These are phyloP conservation scores for Oreohelix idahoensis DNA, from an alignment of 1,140 invertebrate species.

Conservation along the genomic window DNA sequence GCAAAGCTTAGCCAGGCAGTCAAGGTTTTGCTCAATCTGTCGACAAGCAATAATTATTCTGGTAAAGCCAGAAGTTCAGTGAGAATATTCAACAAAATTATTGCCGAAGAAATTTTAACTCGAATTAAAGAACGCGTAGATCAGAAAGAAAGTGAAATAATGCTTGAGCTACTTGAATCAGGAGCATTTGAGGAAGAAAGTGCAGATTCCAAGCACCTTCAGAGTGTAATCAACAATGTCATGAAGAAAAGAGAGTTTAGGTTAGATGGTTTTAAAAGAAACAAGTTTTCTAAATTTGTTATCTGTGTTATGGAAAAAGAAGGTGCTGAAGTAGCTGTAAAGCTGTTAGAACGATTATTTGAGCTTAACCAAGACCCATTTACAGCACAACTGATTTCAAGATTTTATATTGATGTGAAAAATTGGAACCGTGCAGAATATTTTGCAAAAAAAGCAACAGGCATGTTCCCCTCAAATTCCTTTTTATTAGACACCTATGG, in stretches of 20 bases:
- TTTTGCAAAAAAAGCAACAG: slow-evolving; percentile 45
- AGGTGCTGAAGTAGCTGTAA: slow-evolving; percentile 45
- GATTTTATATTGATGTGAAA: slow-evolving; percentile 50
- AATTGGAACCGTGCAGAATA: slow-evolving; percentile 48
- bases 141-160: slow-evolving; percentile 40
- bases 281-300: slow-evolving; percentile 51
- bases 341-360: slow-evolving; percentile 43
- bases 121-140: slow-evolving; percentile 19
- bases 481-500: slow-evolving; percentile 55
- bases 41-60: slow-evolving; percentile 34
- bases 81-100: slow-evolving; percentile 40
- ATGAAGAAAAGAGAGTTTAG: slow-evolving; percentile 46
- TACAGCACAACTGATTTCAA: slow-evolving; percentile 51
- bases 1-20: slow-evolving; percentile 43
- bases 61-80: slow-evolving; percentile 35
- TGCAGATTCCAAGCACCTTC: slow-evolving; percentile 32
- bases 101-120: slow-evolving; percentile 47
- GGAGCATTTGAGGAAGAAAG: slow-evolving; percentile 33
- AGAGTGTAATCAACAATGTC: slow-evolving; percentile 49
- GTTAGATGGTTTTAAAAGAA: slow-evolving; percentile 27
- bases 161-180: slow-evolving; percentile 40
- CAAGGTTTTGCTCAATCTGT: slow-evolving; percentile 47
- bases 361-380: slow-evolving; percentile 49
- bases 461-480: slow-evolving; percentile 45
- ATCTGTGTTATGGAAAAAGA: slow-evolving; percentile 41